Evolutionary conservation across 2,113 vertebrate genomes (phyloP), one percentile per base, ranked within the genome.

Genomic region (Gymnorhina tibicen): DNA sequence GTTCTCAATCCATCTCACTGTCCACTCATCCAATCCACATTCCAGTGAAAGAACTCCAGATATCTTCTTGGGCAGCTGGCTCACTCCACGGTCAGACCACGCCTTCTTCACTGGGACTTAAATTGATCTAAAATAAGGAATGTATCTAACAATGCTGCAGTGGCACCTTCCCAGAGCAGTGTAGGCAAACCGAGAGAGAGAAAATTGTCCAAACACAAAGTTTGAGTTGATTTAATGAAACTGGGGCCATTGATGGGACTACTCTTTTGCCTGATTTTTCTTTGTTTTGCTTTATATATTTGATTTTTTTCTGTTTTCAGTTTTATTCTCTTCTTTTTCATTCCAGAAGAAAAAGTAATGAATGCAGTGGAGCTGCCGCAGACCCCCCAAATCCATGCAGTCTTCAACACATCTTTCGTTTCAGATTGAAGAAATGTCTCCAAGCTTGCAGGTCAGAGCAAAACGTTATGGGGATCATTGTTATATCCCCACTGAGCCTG

Each of bases 401-500:
- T 2, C 24, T 28, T 92, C 28, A 49, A 16, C 21, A 17, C 0
- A 49, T 56, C 58, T 82, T 64, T 49, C 0, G 0, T 72, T 72
- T 87, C 49, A 53, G 20, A 49, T 1, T 44, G 39, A n/a, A 66
- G 21, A 87, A 66, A 8, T 12, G 6, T 74, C 64, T 72, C 49
- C 35, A 63, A 41, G 46, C 7, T 77, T 85, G n/a, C 28, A 83
- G 46, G 19, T 89, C 47, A 74, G 49, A 81, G n/a, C 35, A 74
- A 63, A 81, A 75, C 41, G 3, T 76, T 32, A 13, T 1, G 1
- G 35, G 23, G 28, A n/a, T 52, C 52, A 32, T 13, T 1, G 4
- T 66, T 27, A 18, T 27, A 37, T 6, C 35, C 23, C n/a, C 23
- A 27, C 12, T 17, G 62, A 90, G 11, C 15, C 42, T 62, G 58